Conservation (phyloP, 2,797 vertebrate species). For the Discoglossus pictus region DNA sequence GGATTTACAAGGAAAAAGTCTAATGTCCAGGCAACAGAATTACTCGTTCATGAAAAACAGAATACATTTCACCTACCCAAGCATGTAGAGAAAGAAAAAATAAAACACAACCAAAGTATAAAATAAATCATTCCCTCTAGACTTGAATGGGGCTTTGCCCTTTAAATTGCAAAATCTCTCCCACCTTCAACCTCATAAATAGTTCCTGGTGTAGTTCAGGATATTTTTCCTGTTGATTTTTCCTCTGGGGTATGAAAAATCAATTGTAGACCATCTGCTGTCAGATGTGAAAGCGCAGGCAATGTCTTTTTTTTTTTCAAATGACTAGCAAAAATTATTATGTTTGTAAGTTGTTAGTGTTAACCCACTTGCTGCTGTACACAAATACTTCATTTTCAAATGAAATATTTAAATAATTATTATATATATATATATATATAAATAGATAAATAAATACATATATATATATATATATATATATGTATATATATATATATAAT, state of each 20-base stretch:
- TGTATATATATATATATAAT: too few relatives aligned
- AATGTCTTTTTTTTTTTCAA: slow-evolving; percentile 22
- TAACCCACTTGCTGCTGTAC: slow-evolving; percentile 1
- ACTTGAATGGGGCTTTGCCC: slow-evolving; percentile 14
- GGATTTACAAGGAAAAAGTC: too few relatives aligned
- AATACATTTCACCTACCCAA: too few relatives aligned
- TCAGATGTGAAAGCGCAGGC: slow-evolving; percentile 28
- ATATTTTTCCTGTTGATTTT: slow-evolving; percentile 43
- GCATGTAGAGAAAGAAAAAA: too few relatives aligned
- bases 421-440: too few relatives aligned
- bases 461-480: too few relatives aligned
- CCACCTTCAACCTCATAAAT: slow-evolving; percentile 47
- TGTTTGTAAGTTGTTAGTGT: slow-evolving; percentile 11
- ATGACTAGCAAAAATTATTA: slow-evolving; percentile 24
- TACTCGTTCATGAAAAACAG: not conserved
- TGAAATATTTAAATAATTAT: too few relatives aligned
- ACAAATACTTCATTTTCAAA: not conserved
- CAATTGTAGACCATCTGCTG: slow-evolving; percentile 50
- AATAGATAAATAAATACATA: too few relatives aligned
- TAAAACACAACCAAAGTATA: not conserved
- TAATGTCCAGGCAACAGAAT: not conserved
- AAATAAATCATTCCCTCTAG: slow-evolving; percentile 15
- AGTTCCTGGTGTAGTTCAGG: slow-evolving; percentile 44
- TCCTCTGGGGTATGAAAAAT: slow-evolving; percentile 48
- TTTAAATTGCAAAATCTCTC: slow-evolving; percentile 41